Evolutionary conservation across 2,888 invertebrate species (phyloP), one percentile per base, ranked within the genome.

Genomic region (Osmoderma eremita): DNA sequence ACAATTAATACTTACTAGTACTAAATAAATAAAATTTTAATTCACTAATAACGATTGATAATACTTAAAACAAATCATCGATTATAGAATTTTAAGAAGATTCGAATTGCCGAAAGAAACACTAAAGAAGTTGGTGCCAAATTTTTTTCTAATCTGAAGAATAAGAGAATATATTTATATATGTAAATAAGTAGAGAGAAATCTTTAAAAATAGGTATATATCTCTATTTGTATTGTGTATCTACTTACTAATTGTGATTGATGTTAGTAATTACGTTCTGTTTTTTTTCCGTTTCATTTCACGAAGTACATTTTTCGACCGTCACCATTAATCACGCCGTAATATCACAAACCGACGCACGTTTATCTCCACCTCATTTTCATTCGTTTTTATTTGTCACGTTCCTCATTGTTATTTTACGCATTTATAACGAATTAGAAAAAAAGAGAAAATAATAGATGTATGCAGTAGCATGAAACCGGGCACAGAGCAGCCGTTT

Each of bases 71-170:
- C 53, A n/a, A 38, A 53, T 53, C 38, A 53, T 38, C 53, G 53
- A 53, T 18, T 8, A 38, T 51, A 36, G 30, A 15, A 6, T 30
- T 30, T 30, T 51, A 36, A 38, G 17, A 38, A 38, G 53, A 38
- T 51, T 24, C 15, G 13, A 38, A 38, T 18, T 38, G 38, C 38
- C 38, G 18, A 18, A 20, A 12, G 20, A 39, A 54, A 39, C 17
- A 42, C 20, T 45, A 20, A 58, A 61, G 24, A 61, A 24, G 17
- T 41, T 45, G 42, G 58, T 61, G 58, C 58, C 58, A 61, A 61
- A 22, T 17, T 38, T 38, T 38, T 53, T 53, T 30, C 30, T 30
- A 30, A 30, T 30, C 30, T 30, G 30, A 42, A 12, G 13, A 42
- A 15, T 53, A 53, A 53, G 4, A 53, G 17, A 30, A 53, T 38